These are phyloP conservation scores for Pachyrhynchus sulphureomaculatus DNA, from an alignment of 1,140 invertebrate species.

Conservation along the genomic window DNA sequence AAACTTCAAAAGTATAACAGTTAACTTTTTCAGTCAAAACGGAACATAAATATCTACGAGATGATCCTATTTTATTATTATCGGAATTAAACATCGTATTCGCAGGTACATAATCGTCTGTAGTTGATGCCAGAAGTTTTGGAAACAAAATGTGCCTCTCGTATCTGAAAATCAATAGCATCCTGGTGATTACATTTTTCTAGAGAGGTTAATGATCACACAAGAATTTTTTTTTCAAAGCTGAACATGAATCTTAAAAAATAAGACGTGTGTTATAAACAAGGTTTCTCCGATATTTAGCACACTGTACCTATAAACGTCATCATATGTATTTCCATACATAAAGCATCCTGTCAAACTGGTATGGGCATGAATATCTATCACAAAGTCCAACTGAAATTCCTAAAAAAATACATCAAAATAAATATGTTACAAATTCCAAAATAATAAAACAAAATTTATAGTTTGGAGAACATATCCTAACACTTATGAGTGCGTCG, in stretches of 20 bases:
- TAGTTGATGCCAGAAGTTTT: constrained; percentile 80
- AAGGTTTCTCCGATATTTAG: neutral
- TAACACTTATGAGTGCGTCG: too few species aligned
- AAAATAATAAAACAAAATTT: too few species aligned
- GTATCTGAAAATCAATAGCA: constrained; percentile 60
- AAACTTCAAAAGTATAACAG: constrained; percentile 83
- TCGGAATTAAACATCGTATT: constrained; percentile 92
- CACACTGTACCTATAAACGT: constrained; percentile 74
- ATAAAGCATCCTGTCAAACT: constrained; percentile 92
- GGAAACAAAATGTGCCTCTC: constrained; percentile 87
- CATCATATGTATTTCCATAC: constrained; percentile 94
- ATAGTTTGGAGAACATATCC: too few species aligned
- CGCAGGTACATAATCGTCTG: constrained; percentile 77
- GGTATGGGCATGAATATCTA: constrained; percentile 93
- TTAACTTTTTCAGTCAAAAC: constrained; percentile 74
- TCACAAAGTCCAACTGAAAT: constrained; percentile 84
- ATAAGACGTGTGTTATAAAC: too few species aligned
- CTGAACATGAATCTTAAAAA: too few species aligned
- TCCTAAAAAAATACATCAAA: constrained; percentile 55
- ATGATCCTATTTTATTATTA: constrained; percentile 80
- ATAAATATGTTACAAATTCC: too few species aligned
- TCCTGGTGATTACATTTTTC: neutral
- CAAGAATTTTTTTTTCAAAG: too few species aligned
- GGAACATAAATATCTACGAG: constrained; percentile 73
- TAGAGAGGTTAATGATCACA: neutral